Base-by-base conservation (phyloP, 1,140 invertebrate species). In the Leptopilina clavipes region DNA sequence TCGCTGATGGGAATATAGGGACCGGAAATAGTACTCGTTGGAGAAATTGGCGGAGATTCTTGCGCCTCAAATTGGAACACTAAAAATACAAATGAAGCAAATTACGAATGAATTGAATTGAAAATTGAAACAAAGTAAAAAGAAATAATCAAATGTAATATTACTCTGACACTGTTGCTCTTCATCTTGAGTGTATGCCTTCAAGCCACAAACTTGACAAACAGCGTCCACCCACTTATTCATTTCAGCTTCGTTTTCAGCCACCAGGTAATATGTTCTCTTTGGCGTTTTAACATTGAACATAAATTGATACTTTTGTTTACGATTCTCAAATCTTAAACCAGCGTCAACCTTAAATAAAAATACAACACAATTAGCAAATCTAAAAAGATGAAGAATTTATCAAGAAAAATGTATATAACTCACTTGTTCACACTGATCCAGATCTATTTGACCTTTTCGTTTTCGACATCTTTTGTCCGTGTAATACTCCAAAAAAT, bases 201-300 rank as follows among this genome's bases (percentile, higher is more conserved):
- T 95, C 52, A 98, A 91, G 18, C 96, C 95, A 91, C 97, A 98
- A 48, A 97, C 96, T 90, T 95, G 94, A 89, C 97, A 98, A 76
- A 99, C 95, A 81, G 95, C 97, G 85, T 96, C 95, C 0, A 98
- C 97, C 98, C 98, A 99, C 86, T 95, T 95, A 80, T 96, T 95
- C 97, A 98, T 98, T 82, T 98, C 97, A 71, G 92, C 92, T 86
- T 97, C 96, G 40, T 94, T 95, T 82, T 98, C 96, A 1, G 97
- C 97, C 54, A 97, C 96, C 76, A 99, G 91, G 90, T 97, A 98
- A 90, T 98, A 98, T 65, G 94, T 95, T 78, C 97, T 92, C 83
- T 95, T 95, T 44, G 95, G 95, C 45, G 97, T 98, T 87, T 95
- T 95, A 14, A 98, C 94, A 86, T 96, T 95, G 88, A 98, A 98